Evolutionary conservation across 2,797 vertebrate genomes (phyloP).

Genomic region (Monodelphis domestica): DNA sequence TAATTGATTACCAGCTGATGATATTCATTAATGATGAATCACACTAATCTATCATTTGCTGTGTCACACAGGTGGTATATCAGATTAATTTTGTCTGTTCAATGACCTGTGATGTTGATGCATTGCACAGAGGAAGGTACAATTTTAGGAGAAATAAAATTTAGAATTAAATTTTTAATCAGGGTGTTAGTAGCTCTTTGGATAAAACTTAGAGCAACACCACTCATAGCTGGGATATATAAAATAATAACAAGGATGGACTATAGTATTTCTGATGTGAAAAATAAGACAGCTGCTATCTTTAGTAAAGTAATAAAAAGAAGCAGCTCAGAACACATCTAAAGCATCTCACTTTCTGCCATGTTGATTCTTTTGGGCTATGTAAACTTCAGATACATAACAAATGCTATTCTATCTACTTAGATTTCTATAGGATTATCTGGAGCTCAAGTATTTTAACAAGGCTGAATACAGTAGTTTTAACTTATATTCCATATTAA

Average conservation of each 20-base stretch:
- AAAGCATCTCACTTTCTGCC: neutral
- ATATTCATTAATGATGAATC: slow-evolving; percentile 83
- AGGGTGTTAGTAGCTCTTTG: slow-evolving; percentile 51
- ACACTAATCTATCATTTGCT: slow-evolving; percentile 82
- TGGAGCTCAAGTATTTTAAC: neutral
- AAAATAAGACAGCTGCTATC: neutral
- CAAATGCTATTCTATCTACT: neutral
- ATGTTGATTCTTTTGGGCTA: neutral
- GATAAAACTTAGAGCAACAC: slow-evolving; percentile 44
- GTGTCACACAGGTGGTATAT: slow-evolving; percentile 82
- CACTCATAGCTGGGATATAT: neutral
- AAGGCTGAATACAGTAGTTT: neutral
- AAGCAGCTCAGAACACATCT: neutral
- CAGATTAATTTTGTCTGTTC: slow-evolving; percentile 82
- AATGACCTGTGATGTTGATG: slow-evolving; percentile 76
- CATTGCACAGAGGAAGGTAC: slow-evolving; percentile 74
- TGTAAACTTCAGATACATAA: neutral
- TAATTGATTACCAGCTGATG: slow-evolving; percentile 81
- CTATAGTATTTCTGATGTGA: neutral
- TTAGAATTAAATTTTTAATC: slow-evolving; percentile 72
- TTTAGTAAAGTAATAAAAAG: neutral
- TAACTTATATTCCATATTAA: slow-evolving; percentile 9
- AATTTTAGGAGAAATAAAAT: slow-evolving; percentile 77
- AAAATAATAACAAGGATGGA: slow-evolving; percentile 35
- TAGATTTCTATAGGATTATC: neutral